phyloP scores from a whole-genome alignment of 2,797 vertebrate genomes.

The Peromyscus eremicus region DNA sequence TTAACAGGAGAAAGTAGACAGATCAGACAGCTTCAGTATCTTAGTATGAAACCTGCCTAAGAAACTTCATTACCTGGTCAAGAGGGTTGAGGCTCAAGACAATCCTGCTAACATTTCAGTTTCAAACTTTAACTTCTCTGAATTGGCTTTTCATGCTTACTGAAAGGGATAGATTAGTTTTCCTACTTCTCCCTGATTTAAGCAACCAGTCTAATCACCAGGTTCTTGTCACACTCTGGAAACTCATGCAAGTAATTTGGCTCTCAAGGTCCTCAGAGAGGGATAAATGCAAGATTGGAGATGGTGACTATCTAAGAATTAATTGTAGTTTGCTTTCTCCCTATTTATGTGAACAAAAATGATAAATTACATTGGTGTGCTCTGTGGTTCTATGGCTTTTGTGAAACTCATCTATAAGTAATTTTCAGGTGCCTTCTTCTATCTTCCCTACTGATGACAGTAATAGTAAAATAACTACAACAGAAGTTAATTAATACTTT shows the following conservation, averaged over 20 bases:
- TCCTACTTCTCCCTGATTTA: neutral
- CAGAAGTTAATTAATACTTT: neutral
- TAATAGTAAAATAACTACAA: neutral
- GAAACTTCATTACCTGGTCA: neutral
- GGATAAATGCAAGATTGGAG: neutral
- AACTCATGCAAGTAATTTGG: conserved; percentile 7
- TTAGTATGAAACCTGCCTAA: neutral
- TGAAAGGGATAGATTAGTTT: neutral
- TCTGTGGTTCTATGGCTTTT: neutral
- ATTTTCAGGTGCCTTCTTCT: neutral
- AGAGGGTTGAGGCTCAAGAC: neutral
- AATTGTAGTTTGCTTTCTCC: neutral
- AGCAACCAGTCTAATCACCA: neutral
- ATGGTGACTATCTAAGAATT: neutral
- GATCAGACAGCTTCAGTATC: neutral
- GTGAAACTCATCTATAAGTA: neutral
- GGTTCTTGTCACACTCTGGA: neutral
- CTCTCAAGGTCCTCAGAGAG: neutral
- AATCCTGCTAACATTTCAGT: neutral
- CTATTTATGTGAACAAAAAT: neutral
- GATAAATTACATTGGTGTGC: neutral
- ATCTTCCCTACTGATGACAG: neutral
- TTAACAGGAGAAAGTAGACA: neutral
- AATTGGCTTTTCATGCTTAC: neutral
- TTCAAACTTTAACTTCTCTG: neutral